These are phyloP conservation scores for Andrena dorsata DNA, from an alignment of 2,888 invertebrate genomes.

Conservation along the genomic window DNA sequence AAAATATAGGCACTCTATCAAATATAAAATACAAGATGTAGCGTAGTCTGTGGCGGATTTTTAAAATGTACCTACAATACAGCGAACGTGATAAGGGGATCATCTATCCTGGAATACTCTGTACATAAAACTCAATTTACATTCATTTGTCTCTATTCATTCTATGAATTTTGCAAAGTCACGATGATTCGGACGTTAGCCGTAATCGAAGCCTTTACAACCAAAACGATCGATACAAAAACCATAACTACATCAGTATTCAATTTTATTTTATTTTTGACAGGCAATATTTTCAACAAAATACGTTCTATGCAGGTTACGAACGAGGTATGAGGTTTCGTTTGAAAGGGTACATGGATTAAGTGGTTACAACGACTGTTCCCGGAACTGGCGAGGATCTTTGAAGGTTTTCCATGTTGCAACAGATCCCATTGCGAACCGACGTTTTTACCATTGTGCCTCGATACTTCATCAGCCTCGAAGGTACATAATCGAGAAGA, in stretches of 20 bases:
- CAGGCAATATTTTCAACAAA: neutral
- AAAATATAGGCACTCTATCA: too few relatives aligned
- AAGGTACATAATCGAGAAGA: slow-evolving; percentile 61
- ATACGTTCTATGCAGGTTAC: slow-evolving; percentile 23
- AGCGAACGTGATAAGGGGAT: too few relatives aligned
- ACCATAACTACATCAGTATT: neutral
- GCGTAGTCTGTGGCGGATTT: too few relatives aligned
- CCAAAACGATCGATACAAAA: neutral
- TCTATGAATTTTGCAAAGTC: neutral
- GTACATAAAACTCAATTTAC: too few relatives aligned
- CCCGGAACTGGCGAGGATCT: slow-evolving; percentile 54
- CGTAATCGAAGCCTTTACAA: neutral
- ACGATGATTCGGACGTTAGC: neutral
- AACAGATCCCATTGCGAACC: slow-evolving; percentile 38
- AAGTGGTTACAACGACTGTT: neutral
- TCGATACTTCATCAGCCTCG: slow-evolving; percentile 14
- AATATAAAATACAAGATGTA: too few relatives aligned
- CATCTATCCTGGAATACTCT: too few relatives aligned
- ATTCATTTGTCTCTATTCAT: too few relatives aligned
- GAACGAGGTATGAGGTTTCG: neutral
- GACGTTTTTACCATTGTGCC: slow-evolving; percentile 34
- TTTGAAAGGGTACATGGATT: neutral
- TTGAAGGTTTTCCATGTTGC: slow-evolving; percentile 43
- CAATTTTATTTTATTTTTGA: slow-evolving; percentile 42
- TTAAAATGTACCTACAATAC: too few relatives aligned